Conservation (phyloP, 2,888 invertebrate species). For the Nomada goodeniana region DNA sequence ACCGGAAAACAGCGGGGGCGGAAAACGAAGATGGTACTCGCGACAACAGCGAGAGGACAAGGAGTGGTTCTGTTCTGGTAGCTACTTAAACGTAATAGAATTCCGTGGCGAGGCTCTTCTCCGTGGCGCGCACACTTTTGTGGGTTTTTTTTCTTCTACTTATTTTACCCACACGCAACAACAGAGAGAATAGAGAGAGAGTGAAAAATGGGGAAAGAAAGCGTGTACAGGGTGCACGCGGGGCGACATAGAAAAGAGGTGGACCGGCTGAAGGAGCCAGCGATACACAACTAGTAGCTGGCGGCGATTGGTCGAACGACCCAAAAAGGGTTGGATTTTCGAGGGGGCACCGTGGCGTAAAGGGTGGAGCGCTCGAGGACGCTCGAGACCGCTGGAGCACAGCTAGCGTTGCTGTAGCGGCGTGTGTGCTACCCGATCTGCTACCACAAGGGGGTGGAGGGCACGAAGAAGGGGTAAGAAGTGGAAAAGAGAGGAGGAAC, state of each 20-base stretch:
- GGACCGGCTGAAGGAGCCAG: constrained; percentile 12
- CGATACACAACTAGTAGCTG: constrained; percentile 37
- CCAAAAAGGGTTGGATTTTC: constrained; percentile 73
- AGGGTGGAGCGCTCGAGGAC: constrained; percentile 79
- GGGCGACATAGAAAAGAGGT: constrained; percentile 31
- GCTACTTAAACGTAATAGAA: constrained; percentile 38
- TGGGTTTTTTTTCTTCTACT: too few species aligned
- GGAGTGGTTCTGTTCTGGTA: constrained; percentile 1
- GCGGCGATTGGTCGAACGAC: constrained; percentile 69
- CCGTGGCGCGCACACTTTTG: too few species aligned
- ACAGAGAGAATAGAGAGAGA: not conserved
- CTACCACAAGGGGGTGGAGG: constrained; percentile 5
- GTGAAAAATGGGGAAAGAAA: not conserved
- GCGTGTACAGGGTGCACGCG: constrained; percentile 7
- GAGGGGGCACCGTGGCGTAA: constrained; percentile 67
- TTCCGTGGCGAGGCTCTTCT: constrained; percentile 28
- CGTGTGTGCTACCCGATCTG: constrained; percentile 58
- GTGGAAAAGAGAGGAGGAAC: not conserved
- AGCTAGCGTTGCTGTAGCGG: constrained; percentile 15
- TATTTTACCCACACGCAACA: not conserved
- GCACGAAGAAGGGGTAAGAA: constrained; percentile 13
- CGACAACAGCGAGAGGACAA: constrained; percentile 27
- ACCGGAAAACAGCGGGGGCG: not conserved
- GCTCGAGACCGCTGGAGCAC: constrained; percentile 62
- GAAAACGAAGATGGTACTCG: constrained; percentile 66